A percentile compares a stretch with the other conserved stretches of the same genome.
phyloP scores from a whole-genome alignment of 1,140 invertebrate species.

The Bicyclus anynana region DNA sequence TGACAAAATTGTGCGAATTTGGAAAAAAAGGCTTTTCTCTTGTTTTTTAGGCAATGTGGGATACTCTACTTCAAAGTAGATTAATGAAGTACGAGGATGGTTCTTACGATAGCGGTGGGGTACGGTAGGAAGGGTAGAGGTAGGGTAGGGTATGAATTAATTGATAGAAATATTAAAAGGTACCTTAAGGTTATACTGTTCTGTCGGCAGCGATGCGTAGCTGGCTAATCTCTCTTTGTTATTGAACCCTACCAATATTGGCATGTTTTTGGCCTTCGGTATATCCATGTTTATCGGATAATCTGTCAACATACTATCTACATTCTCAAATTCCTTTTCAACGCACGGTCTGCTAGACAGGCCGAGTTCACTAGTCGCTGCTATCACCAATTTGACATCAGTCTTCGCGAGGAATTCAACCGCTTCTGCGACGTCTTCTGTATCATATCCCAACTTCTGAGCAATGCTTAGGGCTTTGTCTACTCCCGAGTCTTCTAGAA shows the following conservation, averaged over 20 bases:
- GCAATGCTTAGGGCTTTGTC: conserved; percentile 25
- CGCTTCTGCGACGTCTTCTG: conserved; percentile 23
- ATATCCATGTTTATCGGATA: conserved; percentile 20
- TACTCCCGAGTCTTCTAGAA: conserved; percentile 11
- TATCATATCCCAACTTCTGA: conserved; percentile 27
- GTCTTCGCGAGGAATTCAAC: conserved; percentile 21
- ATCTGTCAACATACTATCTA: conserved; percentile 23
- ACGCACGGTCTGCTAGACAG: conserved; percentile 20
- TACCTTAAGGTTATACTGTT: conserved; percentile 9
- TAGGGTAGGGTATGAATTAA: too few relatives aligned
- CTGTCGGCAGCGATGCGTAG: conserved; percentile 7
- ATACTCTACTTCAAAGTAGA: too few relatives aligned
- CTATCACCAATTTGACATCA: conserved; percentile 23
- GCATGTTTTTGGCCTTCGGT: conserved; percentile 22
- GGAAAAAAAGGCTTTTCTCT: too few relatives aligned
- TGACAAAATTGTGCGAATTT: too few relatives aligned
- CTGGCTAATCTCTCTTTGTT: conserved; percentile 20
- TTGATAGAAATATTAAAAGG: too few relatives aligned
- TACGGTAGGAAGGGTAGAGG: too few relatives aligned
- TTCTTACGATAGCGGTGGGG: too few relatives aligned
- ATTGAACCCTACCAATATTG: conserved; percentile 26
- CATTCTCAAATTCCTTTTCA: conserved; percentile 30
- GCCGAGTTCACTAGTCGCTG: conserved; percentile 6
- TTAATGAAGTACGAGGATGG: too few relatives aligned
- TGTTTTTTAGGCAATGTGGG: too few relatives aligned